Evolutionary conservation across 2,113 vertebrate species (phyloP).

Genomic region (Scatophagus argus): DNA sequence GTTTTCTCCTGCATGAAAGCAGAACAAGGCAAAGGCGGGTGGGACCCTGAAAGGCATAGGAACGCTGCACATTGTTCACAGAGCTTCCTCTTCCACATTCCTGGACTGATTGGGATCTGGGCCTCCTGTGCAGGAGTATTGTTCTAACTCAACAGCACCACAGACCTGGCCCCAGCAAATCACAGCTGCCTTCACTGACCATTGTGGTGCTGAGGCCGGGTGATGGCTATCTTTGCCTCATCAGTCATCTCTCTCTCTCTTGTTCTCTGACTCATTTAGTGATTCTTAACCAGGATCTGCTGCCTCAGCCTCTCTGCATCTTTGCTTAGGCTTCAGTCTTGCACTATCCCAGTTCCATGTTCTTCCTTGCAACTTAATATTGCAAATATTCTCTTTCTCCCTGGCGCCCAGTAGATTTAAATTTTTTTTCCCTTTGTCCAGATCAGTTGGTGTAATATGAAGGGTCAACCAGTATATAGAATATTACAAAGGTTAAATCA

Average conservation of each 20-base stretch:
- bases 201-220: constrained; percentile 58
- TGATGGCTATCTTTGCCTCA: constrained; percentile 63
- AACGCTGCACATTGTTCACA: constrained; percentile 82
- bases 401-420: background rate
- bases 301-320: constrained; percentile 44
- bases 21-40: constrained; percentile 63
- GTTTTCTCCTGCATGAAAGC: constrained; percentile 77
- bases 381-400: background rate
- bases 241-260: constrained; percentile 38
- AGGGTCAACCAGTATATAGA: no score
- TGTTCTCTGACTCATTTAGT: constrained; percentile 37
- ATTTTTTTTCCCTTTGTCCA: background rate
- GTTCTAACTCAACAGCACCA: constrained; percentile 68
- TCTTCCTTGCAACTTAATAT: background rate
- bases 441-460: background rate
- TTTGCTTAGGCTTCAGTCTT: constrained; percentile 19
- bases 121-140: constrained; percentile 72
- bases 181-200: constrained; percentile 66
- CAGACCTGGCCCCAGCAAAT: constrained; percentile 66
- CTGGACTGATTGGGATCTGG: constrained; percentile 82
- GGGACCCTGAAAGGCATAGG: constrained; percentile 66
- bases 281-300: constrained; percentile 28
- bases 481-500: background rate
- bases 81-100: constrained; percentile 87
- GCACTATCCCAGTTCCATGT: background rate